These are phyloP conservation scores for Hippocampus mohnikei DNA, from an alignment of 2,113 vertebrate species.

Conservation along the genomic window DNA sequence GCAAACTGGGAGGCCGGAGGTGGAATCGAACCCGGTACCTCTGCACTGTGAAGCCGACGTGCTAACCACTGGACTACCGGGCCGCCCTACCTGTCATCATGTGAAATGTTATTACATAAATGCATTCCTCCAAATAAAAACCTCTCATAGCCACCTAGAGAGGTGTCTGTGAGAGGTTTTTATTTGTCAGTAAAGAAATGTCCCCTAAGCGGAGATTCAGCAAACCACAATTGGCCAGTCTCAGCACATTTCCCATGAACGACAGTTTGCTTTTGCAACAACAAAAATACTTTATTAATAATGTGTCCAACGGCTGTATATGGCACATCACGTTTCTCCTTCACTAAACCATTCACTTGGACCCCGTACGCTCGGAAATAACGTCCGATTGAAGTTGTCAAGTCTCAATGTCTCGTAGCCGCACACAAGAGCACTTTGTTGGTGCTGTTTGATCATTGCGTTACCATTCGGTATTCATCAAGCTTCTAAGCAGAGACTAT, in stretches of 20 bases:
- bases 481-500: slow-evolving; percentile 60
- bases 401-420: slow-evolving; percentile 38
- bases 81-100: too few relatives aligned
- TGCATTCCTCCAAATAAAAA: background rate
- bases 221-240: background rate
- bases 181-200: background rate
- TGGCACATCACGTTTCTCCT: slow-evolving; percentile 33
- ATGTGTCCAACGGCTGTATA: slow-evolving; percentile 31
- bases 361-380: slow-evolving; percentile 22
- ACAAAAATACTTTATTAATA: slow-evolving; percentile 34
- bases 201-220: background rate
- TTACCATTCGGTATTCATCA: slow-evolving; percentile 67
- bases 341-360: slow-evolving; percentile 48
- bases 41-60: too few relatives aligned
- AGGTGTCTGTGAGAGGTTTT: too few relatives aligned
- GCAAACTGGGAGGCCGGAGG: too few relatives aligned
- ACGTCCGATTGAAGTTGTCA: slow-evolving; percentile 49
- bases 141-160: too few relatives aligned
- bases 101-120: too few relatives aligned
- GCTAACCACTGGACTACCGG: too few relatives aligned
- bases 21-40: too few relatives aligned
- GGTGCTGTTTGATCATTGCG: slow-evolving; percentile 65
- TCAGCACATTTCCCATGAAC: slow-evolving; percentile 28
- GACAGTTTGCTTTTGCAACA: slow-evolving; percentile 33
- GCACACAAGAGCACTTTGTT: slow-evolving; percentile 34